A percentile compares a stretch with the other conserved stretches of the same genome.
Evolutionary conservation across 1,140 invertebrate genomes (phyloP).

Genomic region (Gryllus bimaculatus): DNA sequence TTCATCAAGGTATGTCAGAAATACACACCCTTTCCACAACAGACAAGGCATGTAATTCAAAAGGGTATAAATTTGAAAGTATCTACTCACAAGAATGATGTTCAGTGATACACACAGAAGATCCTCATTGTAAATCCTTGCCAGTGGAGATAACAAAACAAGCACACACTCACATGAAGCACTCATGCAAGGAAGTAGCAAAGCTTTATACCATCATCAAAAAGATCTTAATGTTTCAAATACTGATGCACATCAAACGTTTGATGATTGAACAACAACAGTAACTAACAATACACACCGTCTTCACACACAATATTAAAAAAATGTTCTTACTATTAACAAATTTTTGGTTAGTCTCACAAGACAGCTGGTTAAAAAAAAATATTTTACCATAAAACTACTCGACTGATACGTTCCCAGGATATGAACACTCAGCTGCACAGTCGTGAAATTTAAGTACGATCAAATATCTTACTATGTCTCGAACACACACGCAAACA

Average conservation of each 20-base stretch:
- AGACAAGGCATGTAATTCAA: too few relatives aligned
- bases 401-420: not conserved
- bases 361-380: not conserved
- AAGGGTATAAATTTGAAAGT: not conserved
- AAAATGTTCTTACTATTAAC: not conserved
- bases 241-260: not conserved
- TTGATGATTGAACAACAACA: not conserved
- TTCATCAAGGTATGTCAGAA: too few relatives aligned
- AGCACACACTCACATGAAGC: not conserved
- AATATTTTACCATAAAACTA: conserved; percentile 1
- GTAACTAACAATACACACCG: not conserved
- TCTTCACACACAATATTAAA: not conserved
- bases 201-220: not conserved
- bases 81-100: not conserved
- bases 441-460: not conserved
- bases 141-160: not conserved
- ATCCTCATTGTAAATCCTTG: not conserved
- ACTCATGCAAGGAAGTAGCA: not conserved
- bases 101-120: not conserved
- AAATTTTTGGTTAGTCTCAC: not conserved
- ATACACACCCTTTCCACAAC: too few relatives aligned
- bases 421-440: not conserved
- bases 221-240: not conserved
- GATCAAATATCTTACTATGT: not conserved
- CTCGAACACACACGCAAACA: not conserved